phyloP scores from a whole-genome alignment of 1,140 invertebrate species.

The Heliconius melpomene region DNA sequence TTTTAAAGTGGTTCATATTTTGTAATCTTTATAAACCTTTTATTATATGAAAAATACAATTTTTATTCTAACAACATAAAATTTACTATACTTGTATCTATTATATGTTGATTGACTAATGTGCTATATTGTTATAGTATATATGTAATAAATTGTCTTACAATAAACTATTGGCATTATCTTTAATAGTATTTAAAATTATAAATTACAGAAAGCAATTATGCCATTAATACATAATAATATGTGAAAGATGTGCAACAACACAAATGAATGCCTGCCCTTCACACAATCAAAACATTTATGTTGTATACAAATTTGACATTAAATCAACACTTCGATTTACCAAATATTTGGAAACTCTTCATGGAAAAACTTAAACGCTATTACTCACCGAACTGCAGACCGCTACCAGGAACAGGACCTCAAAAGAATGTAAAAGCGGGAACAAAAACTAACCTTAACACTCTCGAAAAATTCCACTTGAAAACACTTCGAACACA shows the following conservation, averaged over 20 bases:
- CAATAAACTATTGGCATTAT: not conserved
- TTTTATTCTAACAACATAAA: not conserved
- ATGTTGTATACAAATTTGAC: conserved; percentile 12
- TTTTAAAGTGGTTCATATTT: not conserved
- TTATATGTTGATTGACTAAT: not conserved
- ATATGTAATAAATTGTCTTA: not conserved
- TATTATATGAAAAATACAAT: conserved; percentile 4
- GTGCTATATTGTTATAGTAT: not conserved
- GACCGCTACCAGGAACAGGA: conserved; percentile 47
- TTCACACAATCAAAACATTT: conserved; percentile 40
- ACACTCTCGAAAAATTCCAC: conserved; percentile 54
- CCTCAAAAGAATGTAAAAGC: conserved; percentile 61
- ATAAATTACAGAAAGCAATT: not conserved
- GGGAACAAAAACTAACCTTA: conserved; percentile 79
- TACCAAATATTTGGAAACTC: conserved; percentile 55
- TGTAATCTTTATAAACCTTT: not conserved
- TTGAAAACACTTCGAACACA: conserved; percentile 46
- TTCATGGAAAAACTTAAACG: conserved; percentile 62
- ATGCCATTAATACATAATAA: too few species aligned
- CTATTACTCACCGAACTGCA: conserved; percentile 77
- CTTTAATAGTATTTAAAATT: not conserved
- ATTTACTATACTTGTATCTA: not conserved
- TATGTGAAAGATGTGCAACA: conserved; percentile 23
- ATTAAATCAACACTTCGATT: conserved; percentile 1
- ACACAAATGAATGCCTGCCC: conserved; percentile 39